These are phyloP conservation scores for Platyura marginata DNA, from an alignment of 1,140 invertebrate genomes.

Conservation along the genomic window DNA sequence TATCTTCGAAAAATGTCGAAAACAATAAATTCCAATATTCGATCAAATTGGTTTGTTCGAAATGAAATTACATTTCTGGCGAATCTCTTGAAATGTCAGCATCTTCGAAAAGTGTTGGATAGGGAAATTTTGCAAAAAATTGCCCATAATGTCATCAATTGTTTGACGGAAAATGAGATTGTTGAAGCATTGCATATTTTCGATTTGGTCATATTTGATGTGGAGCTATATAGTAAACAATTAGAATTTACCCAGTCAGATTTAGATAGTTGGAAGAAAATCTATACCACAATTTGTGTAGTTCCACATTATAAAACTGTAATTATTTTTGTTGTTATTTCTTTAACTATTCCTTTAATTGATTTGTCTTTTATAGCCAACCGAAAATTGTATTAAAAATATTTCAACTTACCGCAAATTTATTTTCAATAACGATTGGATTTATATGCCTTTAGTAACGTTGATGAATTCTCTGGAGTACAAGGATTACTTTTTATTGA, in stretches of 20 bases:
- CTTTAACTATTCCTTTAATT: background rate
- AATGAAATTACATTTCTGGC: slow-evolving; percentile 16
- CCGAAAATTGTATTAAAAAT: background rate
- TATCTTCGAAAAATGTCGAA: background rate
- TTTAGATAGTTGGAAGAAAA: slow-evolving; percentile 11
- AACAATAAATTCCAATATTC: background rate
- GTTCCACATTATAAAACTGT: slow-evolving; percentile 10
- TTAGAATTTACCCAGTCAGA: slow-evolving; percentile 9
- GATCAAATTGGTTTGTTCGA: background rate
- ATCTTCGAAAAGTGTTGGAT: slow-evolving; percentile 11
- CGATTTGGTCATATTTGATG: slow-evolving; percentile 15
- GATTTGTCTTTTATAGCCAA: background rate
- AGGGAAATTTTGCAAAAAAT: slow-evolving; percentile 13
- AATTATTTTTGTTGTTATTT: background rate
- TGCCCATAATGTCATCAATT: slow-evolving; percentile 16
- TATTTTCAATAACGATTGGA: too few species aligned
- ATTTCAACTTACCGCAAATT: background rate
- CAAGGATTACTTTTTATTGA: too few species aligned
- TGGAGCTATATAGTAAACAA: slow-evolving; percentile 5
- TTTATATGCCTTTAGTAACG: too few species aligned
- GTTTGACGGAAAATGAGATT: slow-evolving; percentile 13
- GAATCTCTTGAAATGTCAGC: slow-evolving; percentile 13
- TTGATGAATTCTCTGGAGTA: too few species aligned
- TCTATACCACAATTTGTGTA: slow-evolving; percentile 12
- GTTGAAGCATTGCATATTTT: slow-evolving; percentile 17